Conservation (phyloP, 2,888 invertebrate genomes). For the Trimorus sp. region DNA sequence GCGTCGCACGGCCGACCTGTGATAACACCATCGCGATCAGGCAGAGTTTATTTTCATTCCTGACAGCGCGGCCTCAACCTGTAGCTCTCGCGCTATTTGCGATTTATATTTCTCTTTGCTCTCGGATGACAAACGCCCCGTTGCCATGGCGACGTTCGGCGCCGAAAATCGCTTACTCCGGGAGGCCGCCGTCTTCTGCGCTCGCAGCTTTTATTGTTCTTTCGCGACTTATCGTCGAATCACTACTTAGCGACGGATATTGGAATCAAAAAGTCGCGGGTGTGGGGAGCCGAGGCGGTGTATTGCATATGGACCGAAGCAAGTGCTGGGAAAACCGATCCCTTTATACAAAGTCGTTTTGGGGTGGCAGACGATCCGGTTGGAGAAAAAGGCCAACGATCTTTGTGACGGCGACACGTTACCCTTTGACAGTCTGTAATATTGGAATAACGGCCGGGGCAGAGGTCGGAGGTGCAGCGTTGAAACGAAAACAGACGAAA, state of each 20-base stretch:
- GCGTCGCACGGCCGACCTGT: slow-evolving; percentile 27
- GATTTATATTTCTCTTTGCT: slow-evolving; percentile 64
- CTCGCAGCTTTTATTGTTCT: slow-evolving; percentile 57
- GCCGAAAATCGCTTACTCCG: slow-evolving; percentile 57
- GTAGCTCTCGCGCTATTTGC: slow-evolving; percentile 59
- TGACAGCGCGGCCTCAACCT: slow-evolving; percentile 63
- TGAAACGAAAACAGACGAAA: too few species aligned
- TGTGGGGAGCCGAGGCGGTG: slow-evolving; percentile 4
- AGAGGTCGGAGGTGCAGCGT: too few species aligned
- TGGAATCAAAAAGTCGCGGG: slow-evolving; percentile 17
- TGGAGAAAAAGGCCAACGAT: background rate
- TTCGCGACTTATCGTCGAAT: slow-evolving; percentile 52
- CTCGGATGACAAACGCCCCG: slow-evolving; percentile 59
- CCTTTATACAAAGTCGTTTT: slow-evolving; percentile 30
- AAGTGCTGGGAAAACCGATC: slow-evolving; percentile 18
- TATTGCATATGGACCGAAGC: slow-evolving; percentile 28
- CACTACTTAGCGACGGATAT: slow-evolving; percentile 50
- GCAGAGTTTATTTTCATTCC: slow-evolving; percentile 64
- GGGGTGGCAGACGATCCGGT: background rate
- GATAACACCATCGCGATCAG: slow-evolving; percentile 62
- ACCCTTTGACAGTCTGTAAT: too few species aligned
- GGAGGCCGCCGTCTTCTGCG: slow-evolving; percentile 1
- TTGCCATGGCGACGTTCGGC: slow-evolving; percentile 46
- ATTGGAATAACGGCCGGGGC: too few species aligned
- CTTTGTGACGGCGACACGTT: too few species aligned